phyloP scores from a whole-genome alignment of 2,113 vertebrate species.

The Neomonachus schauinslandi region DNA sequence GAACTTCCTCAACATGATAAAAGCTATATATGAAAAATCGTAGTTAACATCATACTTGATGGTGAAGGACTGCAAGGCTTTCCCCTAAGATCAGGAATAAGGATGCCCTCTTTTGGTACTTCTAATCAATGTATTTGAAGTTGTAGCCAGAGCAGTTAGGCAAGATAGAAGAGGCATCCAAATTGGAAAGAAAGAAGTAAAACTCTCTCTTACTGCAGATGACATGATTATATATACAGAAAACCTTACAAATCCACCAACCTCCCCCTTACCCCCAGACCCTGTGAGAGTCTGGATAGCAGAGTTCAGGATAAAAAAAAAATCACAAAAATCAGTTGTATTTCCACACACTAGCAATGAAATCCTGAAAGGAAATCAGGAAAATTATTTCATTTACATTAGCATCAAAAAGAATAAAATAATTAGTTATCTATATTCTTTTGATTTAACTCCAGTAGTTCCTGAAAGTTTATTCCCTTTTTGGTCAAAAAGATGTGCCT shows the following conservation, averaged over 20 bases:
- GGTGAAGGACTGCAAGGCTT: not conserved
- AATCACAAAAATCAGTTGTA: not conserved
- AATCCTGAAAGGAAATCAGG: not conserved
- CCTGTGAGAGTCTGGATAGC: not conserved
- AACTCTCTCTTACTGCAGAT: not conserved
- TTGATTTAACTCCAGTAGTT: not conserved
- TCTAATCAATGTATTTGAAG: not conserved
- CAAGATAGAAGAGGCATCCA: not conserved
- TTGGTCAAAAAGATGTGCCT: not conserved
- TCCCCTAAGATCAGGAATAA: not conserved
- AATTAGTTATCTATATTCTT: not conserved
- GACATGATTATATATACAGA: not conserved
- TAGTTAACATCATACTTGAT: not conserved
- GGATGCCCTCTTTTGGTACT: not conserved
- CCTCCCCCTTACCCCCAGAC: not conserved
- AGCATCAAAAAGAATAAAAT: not conserved
- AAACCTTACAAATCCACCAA: not conserved
- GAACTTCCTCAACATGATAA: not conserved
- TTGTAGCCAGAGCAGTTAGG: constrained; percentile 15
- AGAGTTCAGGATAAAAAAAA: constrained; percentile 10
- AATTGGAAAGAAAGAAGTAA: not conserved
- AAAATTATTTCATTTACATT: not conserved
- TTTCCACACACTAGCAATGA: not conserved
- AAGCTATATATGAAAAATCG: not conserved
- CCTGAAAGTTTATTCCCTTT: not conserved